Evolutionary conservation across 2,113 vertebrate genomes (phyloP), one percentile per base, ranked within the genome.

Genomic region (Lepus americanus): DNA sequence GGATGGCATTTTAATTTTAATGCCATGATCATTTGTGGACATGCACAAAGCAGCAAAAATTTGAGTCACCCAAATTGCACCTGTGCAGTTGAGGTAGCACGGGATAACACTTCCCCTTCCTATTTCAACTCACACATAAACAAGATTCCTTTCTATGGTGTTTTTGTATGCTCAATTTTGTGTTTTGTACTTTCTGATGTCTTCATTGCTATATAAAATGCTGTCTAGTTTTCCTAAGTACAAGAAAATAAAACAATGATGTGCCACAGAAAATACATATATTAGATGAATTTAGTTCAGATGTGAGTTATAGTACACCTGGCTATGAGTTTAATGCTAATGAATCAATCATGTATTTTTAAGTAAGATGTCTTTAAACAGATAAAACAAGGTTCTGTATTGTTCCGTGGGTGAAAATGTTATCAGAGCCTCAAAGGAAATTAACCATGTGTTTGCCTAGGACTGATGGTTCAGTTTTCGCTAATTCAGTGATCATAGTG

Each of bases 161-260:
- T 44, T 13, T 31, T 19, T 64, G 53, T 33, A 1, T 12, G 33
- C 73, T 79, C 10, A 76, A 49, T 64, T 81, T 39, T n/a, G 8
- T 29, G 31, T 61, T 82, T 88, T 66, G 49, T 61, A 20, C 10
- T 66, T 69, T 67, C 69, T 74, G 5, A 29, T 69, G 19, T 19
- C n/a, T 61, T 70, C 29, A 87, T 90, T 87, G 13, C 22, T 87
- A 10, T 59, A 87, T 87, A 61, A 67, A 66, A 72, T 85, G 33
- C 13, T 85, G 13, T 53, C 22, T 70, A 79, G 31, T 39, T 93
- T 87, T 91, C 31, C 59, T 79, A 84, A 79, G 5, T 63, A 16
- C 5, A 73, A 94, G 51, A 86, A 93, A 84, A 79, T 6, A 55
- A 16, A 84, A 79, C 8, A 63, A 16, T 53, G 7, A 84, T 49